Evolutionary conservation across 2,113 vertebrate species (phyloP).

Genomic region (Ameiurus melas): DNA sequence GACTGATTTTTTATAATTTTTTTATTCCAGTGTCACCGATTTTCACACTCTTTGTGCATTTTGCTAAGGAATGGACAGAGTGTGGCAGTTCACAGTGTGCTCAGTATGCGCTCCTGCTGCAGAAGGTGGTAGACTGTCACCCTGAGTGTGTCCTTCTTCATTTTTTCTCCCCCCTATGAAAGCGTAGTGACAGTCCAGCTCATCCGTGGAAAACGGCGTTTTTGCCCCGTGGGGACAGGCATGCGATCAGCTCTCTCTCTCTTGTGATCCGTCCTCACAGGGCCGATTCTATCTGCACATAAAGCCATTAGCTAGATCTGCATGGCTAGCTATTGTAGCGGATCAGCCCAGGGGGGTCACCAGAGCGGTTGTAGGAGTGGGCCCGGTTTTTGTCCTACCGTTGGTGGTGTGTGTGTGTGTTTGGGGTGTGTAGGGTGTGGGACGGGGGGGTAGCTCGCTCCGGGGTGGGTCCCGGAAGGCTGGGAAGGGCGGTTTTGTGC

Average conservation of each 20-base stretch:
- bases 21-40: background rate
- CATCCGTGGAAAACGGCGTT: constrained; percentile 72
- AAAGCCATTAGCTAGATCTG: constrained; percentile 68
- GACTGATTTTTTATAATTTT: constrained; percentile 5
- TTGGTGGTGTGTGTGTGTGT: no score
- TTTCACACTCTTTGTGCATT: constrained; percentile 13
- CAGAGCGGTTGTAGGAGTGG: no score
- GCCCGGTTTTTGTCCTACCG: no score
- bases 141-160: constrained; percentile 61
- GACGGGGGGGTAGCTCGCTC: no score
- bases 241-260: constrained; percentile 71
- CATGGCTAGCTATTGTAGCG: no score
- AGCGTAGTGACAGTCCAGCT: constrained; percentile 70
- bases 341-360: no score
- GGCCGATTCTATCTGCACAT: constrained; percentile 70
- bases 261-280: constrained; percentile 66
- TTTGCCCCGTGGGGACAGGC: constrained; percentile 69
- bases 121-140: constrained; percentile 68
- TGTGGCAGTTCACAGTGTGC: constrained; percentile 42
- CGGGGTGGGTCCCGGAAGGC: no score
- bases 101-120: constrained; percentile 36
- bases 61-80: constrained; percentile 23
- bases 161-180: constrained; percentile 59
- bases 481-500: no score
- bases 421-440: no score